phyloP scores from a whole-genome alignment of 2,797 vertebrate species.

The Cetoscarus ocellatus region DNA sequence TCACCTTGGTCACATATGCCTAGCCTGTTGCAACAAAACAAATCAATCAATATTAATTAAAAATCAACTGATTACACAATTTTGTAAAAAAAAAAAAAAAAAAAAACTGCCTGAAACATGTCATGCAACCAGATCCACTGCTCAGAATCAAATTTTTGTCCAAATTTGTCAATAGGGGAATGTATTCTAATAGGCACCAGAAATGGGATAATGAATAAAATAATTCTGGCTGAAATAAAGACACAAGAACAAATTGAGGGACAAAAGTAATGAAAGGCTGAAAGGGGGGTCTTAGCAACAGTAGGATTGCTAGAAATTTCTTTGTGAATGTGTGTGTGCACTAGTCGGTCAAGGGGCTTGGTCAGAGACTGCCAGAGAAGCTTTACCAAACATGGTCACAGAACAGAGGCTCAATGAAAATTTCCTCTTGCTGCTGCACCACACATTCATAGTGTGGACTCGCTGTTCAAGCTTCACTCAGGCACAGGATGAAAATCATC shows the following conservation, averaged over 20 bases:
- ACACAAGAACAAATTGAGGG: conserved; percentile 28
- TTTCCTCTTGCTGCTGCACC: conserved; percentile 61
- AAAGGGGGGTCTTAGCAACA: conserved; percentile 25
- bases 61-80: no score
- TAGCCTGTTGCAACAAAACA: no score
- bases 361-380: conserved; percentile 72
- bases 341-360: conserved; percentile 75
- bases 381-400: conserved; percentile 91
- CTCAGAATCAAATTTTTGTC: no score
- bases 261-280: conserved; percentile 21
- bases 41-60: no score
- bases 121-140: no score
- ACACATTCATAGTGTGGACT: conserved; percentile 16
- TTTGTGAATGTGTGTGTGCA: conserved; percentile 34
- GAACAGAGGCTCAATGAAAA: conserved; percentile 78
- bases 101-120: no score
- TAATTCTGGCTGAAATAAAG: conserved; percentile 21
- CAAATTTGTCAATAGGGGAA: no score
- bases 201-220: no score
- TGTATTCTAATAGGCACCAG: no score
- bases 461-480: neutral
- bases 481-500: conserved; percentile 22
- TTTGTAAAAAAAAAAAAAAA: no score
- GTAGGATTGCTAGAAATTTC: conserved; percentile 76
- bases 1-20: no score